A percentile compares a stretch with the other conserved stretches of the same genome.
These are phyloP conservation scores for Orchesella cincta DNA, from an alignment of 1,140 invertebrate genomes.

Conservation along the genomic window DNA sequence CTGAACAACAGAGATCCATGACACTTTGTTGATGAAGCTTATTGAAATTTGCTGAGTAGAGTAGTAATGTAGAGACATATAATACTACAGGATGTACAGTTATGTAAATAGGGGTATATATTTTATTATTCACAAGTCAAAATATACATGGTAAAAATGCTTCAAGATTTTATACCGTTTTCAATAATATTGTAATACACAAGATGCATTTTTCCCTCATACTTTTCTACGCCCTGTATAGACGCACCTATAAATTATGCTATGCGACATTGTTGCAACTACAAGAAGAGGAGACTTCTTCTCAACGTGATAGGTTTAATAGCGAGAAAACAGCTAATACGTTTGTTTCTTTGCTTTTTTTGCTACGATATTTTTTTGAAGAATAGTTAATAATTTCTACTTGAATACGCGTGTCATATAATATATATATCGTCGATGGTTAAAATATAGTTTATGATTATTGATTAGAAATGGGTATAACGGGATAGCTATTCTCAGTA, in stretches of 20 bases:
- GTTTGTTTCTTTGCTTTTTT: no score
- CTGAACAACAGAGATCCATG: slow-evolving; percentile 23
- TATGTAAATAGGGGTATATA: not conserved
- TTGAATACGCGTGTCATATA: not conserved
- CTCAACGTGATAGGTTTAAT: no score
- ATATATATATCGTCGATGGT: not conserved
- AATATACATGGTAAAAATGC: not conserved
- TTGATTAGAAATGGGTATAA: slow-evolving; percentile 31
- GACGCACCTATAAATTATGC: not conserved
- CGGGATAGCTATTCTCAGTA: slow-evolving; percentile 42
- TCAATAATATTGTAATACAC: not conserved
- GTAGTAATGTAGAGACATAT: not conserved
- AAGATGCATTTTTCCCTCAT: not conserved
- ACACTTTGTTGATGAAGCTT: slow-evolving; percentile 12
- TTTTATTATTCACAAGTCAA: not conserved
- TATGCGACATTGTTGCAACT: not conserved
- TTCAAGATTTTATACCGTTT: not conserved
- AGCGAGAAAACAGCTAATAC: no score
- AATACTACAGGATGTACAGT: not conserved
- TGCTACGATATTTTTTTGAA: not conserved
- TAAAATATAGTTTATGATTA: not conserved
- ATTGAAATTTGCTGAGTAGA: not conserved
- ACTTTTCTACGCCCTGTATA: not conserved
- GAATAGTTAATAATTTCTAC: not conserved
- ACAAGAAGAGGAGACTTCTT: not conserved